Evolutionary conservation across 1,140 invertebrate species (phyloP), one percentile per base, ranked within the genome.

Genomic region (Scaptomyza hsui): DNA sequence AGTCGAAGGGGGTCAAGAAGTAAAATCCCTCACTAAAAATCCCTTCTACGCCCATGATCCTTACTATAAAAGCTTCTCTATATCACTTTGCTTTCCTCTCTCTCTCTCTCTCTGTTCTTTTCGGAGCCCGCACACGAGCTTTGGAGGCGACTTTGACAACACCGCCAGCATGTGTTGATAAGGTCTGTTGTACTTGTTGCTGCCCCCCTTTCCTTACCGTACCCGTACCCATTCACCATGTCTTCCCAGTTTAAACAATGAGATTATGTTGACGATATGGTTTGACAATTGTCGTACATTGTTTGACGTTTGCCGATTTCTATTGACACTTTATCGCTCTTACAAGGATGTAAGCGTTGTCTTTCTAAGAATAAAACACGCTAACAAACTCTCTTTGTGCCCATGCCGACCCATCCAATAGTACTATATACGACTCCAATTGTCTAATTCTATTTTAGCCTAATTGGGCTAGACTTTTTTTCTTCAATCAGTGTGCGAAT

Each of bases 191-290:
- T 39, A 37, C 15, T 19, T 4, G 4, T 19, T 32, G 35, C 57
- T 24, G 29, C 15, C 16, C 42, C 15, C 18, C 63, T n/a, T 32
- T 19, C 44, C 15, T 29, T 5, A 19, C 49, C n/a, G 32, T 32
- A 10, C 29, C 13, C 19, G 12, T 4, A 48, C 48, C 24, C 15
- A 12, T 6, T 21, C 13, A 3, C 15, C 42, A 32, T 56, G 39
- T 44, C 44, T 55, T 52, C 24, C 6, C 79, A 77, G 73, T 65
- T 86, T 82, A 88, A 89, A 90, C 88, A 90, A 90, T 79, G 72
- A 88, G 88, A 90, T 90, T 90, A 90, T 90, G 88, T 90, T 78
- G 82, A 82, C 78, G 88, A 88, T 90, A 90, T 90, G 88, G 81
- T 90, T 82, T 90, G 88, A 90, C 86, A 89, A 90, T 89, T 89